Percentiles rank a stretch among this genome's conserved stretches.
These are phyloP conservation scores for Scophthalmus maximus DNA, from an alignment of 2,113 vertebrate genomes.

Conservation along the genomic window DNA sequence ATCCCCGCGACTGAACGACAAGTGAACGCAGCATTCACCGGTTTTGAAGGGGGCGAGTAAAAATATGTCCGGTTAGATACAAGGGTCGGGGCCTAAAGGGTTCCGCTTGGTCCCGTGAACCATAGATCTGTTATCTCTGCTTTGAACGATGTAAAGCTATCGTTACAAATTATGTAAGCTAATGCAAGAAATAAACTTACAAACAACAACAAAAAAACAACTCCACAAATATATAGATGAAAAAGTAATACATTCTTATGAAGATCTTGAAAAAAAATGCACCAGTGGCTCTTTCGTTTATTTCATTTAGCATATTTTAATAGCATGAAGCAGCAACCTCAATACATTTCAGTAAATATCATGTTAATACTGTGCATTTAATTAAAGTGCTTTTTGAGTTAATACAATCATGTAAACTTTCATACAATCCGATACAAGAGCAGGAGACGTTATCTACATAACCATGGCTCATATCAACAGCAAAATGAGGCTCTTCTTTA, in stretches of 20 bases:
- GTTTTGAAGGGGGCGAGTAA: not conserved
- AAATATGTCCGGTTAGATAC: slow-evolving; percentile 50
- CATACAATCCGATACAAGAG: slow-evolving; percentile 25
- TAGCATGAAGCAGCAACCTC: slow-evolving; percentile 2
- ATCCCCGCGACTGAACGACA: not conserved
- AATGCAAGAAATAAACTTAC: too few species aligned
- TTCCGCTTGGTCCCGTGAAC: slow-evolving; percentile 56
- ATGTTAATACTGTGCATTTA: slow-evolving; percentile 16
- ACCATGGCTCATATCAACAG: slow-evolving; percentile 18
- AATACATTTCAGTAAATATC: slow-evolving; percentile 22
- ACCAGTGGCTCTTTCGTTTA: too few species aligned
- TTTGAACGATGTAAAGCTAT: too few species aligned
- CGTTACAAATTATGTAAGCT: too few species aligned
- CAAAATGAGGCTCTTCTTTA: slow-evolving; percentile 24
- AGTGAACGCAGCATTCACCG: not conserved
- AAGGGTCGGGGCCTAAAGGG: accelerated
- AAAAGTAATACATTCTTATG: too few species aligned
- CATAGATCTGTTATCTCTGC: too few species aligned
- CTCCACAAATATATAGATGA: too few species aligned
- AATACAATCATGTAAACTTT: slow-evolving; percentile 43
- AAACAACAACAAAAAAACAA: too few species aligned
- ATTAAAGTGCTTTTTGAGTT: slow-evolving; percentile 56
- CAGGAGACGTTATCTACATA: not conserved
- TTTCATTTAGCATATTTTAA: slow-evolving; percentile 46
- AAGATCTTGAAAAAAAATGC: too few species aligned